phyloP scores from a whole-genome alignment of 2,888 invertebrate species.

The Drosophila fungiperda region DNA sequence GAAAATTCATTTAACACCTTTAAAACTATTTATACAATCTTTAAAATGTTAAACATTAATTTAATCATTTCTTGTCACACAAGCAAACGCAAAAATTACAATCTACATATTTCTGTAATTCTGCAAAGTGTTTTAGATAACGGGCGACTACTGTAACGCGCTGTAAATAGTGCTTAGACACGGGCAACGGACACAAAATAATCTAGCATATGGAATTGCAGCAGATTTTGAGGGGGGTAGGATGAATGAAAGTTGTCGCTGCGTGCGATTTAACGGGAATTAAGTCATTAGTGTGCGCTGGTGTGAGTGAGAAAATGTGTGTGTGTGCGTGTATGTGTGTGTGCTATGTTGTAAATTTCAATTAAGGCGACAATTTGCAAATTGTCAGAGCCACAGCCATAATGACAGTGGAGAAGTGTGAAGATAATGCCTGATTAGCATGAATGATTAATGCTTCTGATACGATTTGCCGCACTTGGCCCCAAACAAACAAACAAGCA shows the following conservation, averaged over 20 bases:
- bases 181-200: conserved; percentile 14
- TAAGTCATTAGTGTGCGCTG: conserved; percentile 66
- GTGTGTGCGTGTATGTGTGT: conserved; percentile 10
- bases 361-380: conserved; percentile 77
- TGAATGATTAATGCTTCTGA: conserved; percentile 68
- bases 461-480: conserved; percentile 45
- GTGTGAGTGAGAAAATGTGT: conserved; percentile 3
- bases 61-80: neutral
- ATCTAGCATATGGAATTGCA: conserved; percentile 15
- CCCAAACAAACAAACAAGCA: conserved; percentile 9
- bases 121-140: neutral
- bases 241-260: conserved; percentile 31
- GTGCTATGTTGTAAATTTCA: conserved; percentile 56
- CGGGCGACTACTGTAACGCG: conserved; percentile 9
- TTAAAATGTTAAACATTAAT: neutral
- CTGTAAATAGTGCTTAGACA: conserved; percentile 35
- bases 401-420: conserved; percentile 54
- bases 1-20: neutral
- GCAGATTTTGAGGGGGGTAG: neutral
- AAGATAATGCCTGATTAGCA: conserved; percentile 76
- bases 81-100: neutral
- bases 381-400: conserved; percentile 55
- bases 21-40: neutral
- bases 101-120: neutral
- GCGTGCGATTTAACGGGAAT: conserved; percentile 71